These are phyloP conservation scores for Lagopus muta DNA, from an alignment of 2,113 vertebrate species.

Conservation along the genomic window DNA sequence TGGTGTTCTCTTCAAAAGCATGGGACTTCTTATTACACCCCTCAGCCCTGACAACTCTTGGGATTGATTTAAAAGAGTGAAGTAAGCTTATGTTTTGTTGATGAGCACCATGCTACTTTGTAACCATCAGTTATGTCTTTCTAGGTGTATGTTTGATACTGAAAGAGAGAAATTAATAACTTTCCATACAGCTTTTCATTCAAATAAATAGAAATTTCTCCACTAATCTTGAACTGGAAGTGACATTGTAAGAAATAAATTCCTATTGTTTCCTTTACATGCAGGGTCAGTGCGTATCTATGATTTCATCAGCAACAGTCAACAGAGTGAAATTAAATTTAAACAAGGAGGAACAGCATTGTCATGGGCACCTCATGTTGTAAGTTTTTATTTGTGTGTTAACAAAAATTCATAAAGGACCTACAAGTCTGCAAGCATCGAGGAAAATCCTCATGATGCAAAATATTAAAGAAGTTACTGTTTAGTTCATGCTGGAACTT, in stretches of 20 bases:
- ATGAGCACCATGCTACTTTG: background rate
- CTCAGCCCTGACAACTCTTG: background rate
- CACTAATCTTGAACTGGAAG: background rate
- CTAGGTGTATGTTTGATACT: background rate
- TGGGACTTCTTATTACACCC: background rate
- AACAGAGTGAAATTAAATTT: conserved; percentile 81
- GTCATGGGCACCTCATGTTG: conserved; percentile 85
- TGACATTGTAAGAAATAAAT: background rate
- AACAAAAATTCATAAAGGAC: background rate
- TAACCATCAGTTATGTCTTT: background rate
- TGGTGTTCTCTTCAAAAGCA: background rate
- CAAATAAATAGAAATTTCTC: background rate
- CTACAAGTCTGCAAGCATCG: background rate
- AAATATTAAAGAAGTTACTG: background rate
- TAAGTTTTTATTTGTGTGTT: conserved; percentile 68
- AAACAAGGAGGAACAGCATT: conserved; percentile 90
- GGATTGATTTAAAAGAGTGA: background rate
- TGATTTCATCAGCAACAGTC: conserved; percentile 86
- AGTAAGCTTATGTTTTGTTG: background rate
- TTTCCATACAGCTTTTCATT: background rate
- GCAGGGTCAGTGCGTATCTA: conserved; percentile 89
- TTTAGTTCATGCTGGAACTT: background rate
- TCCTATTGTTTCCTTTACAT: background rate
- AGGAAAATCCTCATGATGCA: background rate
- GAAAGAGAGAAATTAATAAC: background rate